Evolutionary conservation across 2,797 vertebrate genomes (phyloP).

Genomic region (Rhodeus uyekii): DNA sequence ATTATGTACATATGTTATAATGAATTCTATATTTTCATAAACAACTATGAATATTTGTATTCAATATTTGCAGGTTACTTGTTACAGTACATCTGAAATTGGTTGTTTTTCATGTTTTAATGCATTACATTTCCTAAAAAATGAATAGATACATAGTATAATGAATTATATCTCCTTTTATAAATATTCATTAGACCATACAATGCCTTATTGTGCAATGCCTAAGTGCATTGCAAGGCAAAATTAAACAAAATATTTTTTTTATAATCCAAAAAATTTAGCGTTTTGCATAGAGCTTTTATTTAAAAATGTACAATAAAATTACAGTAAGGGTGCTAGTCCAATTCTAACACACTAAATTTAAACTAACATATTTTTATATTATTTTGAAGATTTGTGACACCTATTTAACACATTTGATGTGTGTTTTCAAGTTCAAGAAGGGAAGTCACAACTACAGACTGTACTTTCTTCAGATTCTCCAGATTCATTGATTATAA

Average conservation of each 20-base stretch:
- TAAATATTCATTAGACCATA: background rate
- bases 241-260: background rate
- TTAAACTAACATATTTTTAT: background rate
- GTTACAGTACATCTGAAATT: background rate
- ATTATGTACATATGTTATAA: background rate
- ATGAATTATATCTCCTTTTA: background rate
- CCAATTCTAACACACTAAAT: background rate
- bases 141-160: background rate
- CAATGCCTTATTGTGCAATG: background rate
- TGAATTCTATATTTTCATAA: background rate
- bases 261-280: background rate
- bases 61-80: background rate
- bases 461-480: background rate
- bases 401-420: background rate
- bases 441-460: conserved; percentile 24
- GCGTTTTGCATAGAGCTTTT: background rate
- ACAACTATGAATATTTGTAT: background rate
- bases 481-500: background rate
- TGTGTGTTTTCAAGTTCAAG: background rate
- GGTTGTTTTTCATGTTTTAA: background rate
- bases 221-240: background rate
- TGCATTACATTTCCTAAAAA: background rate
- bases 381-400: background rate
- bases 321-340: background rate
- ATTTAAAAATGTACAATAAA: too few species aligned